These are phyloP conservation scores for Oreotrochilus melanogaster DNA, from an alignment of 2,113 vertebrate species.

Conservation along the genomic window DNA sequence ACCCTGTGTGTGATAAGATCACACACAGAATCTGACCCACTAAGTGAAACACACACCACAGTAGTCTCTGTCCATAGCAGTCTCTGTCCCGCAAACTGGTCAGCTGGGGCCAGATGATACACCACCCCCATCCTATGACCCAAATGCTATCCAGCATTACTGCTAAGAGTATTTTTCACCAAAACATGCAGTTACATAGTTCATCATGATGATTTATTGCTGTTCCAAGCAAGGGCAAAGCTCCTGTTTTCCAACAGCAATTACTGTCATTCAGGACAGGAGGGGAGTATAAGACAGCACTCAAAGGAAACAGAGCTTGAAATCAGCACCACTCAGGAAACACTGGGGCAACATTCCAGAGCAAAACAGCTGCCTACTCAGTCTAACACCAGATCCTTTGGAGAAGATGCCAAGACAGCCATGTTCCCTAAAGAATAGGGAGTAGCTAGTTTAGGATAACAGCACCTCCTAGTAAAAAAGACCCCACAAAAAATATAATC, in stretches of 20 bases:
- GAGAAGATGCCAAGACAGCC: neutral
- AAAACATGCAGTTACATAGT: neutral
- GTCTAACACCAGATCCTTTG: neutral
- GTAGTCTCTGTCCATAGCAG: neutral
- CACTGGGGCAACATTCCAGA: neutral
- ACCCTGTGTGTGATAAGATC: neutral
- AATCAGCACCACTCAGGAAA: neutral
- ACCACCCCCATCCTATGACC: neutral
- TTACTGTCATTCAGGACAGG: neutral
- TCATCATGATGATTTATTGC: neutral
- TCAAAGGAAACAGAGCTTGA: neutral
- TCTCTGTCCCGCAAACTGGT: neutral
- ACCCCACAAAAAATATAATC: neutral
- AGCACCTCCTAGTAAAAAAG: neutral
- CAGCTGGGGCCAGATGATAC: neutral
- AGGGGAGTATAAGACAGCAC: accelerated
- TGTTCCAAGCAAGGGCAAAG: neutral
- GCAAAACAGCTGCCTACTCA: neutral
- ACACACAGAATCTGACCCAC: neutral
- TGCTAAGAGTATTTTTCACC: neutral
- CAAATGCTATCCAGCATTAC: neutral
- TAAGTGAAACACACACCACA: neutral
- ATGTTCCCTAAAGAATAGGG: neutral
- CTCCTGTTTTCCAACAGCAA: neutral
- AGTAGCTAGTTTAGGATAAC: neutral